These are phyloP conservation scores for Diaperis boleti DNA, from an alignment of 2,888 invertebrate genomes.

Conservation along the genomic window DNA sequence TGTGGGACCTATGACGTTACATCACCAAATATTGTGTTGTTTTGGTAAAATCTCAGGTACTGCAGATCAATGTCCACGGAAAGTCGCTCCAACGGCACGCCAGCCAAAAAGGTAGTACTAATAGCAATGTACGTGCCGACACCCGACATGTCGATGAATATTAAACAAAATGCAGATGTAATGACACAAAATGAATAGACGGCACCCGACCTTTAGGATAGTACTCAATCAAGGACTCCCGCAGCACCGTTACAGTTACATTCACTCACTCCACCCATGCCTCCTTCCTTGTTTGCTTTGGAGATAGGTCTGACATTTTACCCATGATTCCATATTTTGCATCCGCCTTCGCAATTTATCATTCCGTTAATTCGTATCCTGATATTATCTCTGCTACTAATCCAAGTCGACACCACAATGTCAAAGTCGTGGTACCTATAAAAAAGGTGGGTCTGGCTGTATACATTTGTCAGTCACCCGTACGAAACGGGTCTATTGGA, in stretches of 20 bases:
- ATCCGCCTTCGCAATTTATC: conserved; percentile 14
- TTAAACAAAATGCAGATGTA: not conserved
- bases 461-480: no score
- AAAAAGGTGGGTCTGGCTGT: no score
- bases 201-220: conserved; percentile 72
- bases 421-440: no score
- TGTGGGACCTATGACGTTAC: conserved; percentile 8
- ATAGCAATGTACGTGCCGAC: not conserved
- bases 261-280: conserved; percentile 49
- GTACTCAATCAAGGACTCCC: conserved; percentile 50
- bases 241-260: conserved; percentile 58
- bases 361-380: not conserved
- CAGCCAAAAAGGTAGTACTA: not conserved
- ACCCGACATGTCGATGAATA: not conserved
- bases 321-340: conserved; percentile 10
- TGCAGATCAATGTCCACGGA: no score
- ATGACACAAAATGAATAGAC: conserved; percentile 34
- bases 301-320: conserved; percentile 16
- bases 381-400: not conserved
- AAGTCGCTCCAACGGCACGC: not conserved
- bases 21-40: no score
- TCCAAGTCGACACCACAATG: not conserved
- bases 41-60: no score
- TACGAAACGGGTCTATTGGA: no score
- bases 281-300: conserved; percentile 28